Evolutionary conservation across 1,140 invertebrate species (phyloP), one percentile per base, ranked within the genome.

Genomic region (Epicauta chinensis): DNA sequence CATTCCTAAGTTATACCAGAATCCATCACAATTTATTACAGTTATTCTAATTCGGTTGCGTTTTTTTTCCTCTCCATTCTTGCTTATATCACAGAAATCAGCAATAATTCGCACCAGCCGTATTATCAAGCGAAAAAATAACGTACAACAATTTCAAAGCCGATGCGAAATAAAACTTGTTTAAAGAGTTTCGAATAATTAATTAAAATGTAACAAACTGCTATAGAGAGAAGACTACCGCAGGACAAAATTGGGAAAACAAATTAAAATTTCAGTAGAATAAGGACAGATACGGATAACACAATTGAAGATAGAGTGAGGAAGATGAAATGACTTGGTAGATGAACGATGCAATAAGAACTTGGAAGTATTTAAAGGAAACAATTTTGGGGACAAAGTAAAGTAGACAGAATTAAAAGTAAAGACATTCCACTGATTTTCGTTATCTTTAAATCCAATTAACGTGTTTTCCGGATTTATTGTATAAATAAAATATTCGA

Each of bases 341-440:
- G 36, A 55, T 59, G 50, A 59, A 59, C 53, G 58, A 51, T 56
- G 58, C 58, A 59, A 56, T 59, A 59, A 59, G 58, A 59, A 59
- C 50, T 59, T 56, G 51, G 58, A 53, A 52, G 50, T 55, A 54
- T 56, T 59, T 59, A 59, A 59, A 56, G 58, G 56, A 61, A 58
- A 61, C 59, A 59, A 61, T 61, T 23, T 56, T 56, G 41, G 51
- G 53, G 31, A 60, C 42, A 51, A 54, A 53, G 50, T 39, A 51
- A 51, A 59, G 56, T 58, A 48, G 53, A 52, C 43, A 42, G 46
- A 61, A 59, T 61, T 61, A 55, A 51, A 47, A 51, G 48, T 56
- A 46, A 7, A 23, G 17, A 23, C 17, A 7, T 35, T 51, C 46
- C 43, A 13, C 31, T 23, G 37, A 54, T 55, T 55, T 44, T 51